Conservation (phyloP, 2,113 vertebrate species). For the Pelobates fuscus region DNA sequence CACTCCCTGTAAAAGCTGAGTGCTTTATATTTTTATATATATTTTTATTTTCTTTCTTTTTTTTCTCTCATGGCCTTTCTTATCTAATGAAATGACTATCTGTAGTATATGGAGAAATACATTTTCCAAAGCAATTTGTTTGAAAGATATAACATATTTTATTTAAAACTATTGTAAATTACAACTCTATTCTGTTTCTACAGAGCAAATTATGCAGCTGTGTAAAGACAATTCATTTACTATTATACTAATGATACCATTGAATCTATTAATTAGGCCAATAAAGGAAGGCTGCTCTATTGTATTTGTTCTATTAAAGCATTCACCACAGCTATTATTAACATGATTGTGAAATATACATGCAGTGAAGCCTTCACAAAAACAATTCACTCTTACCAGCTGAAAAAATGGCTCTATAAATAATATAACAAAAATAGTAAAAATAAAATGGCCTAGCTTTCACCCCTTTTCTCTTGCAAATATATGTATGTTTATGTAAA, state of each 20-base stretch:
- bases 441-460: too few relatives aligned
- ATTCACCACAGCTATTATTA: slow-evolving; percentile 1
- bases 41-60: too few relatives aligned
- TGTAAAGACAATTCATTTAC: neutral
- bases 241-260: slow-evolving; percentile 5
- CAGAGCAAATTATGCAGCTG: neutral
- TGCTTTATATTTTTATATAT: too few relatives aligned
- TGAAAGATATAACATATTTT: neutral
- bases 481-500: too few relatives aligned
- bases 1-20: too few relatives aligned
- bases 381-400: too few relatives aligned
- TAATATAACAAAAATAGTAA: too few relatives aligned
- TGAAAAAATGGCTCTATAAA: too few relatives aligned
- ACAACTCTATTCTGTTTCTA: neutral
- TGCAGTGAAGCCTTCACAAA: neutral
- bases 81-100: too few relatives aligned
- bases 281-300: slow-evolving; percentile 1
- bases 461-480: too few relatives aligned
- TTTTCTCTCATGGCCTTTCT: too few relatives aligned
- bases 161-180: neutral
- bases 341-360: neutral
- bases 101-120: too few relatives aligned
- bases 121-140: neutral
- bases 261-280: slow-evolving; percentile 10
- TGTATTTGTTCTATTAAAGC: neutral